Evolutionary conservation across 2,888 invertebrate species (phyloP), one percentile per base, ranked within the genome.

Genomic region (Cosmopolites sordidus): DNA sequence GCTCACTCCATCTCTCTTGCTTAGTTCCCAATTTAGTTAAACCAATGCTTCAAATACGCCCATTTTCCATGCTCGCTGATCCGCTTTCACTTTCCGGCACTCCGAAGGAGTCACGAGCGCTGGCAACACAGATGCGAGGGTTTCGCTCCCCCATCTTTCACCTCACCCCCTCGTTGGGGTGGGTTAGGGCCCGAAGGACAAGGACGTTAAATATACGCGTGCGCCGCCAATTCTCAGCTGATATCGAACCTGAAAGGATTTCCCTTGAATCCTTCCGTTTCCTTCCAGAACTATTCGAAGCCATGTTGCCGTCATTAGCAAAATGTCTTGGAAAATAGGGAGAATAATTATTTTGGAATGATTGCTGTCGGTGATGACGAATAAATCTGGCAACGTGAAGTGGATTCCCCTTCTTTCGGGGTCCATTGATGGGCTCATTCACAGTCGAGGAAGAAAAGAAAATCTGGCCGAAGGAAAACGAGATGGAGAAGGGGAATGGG

Each of bases 121-220:
- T 33, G 33, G 33, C 33, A 33, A 33, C 33, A 33, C 33, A 22
- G 22, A 22, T 5, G 22, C 22, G 54, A 40, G 48, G 38, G 52
- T 43, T 18, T 41, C 33, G 17, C 22, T 18, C 29, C 33, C 33
- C 33, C 33, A 4, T n/a, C 33, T 33, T 11, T n/a, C 11, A 11
- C 33, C 11, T 11, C 33, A 33, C 11, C 33, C 46, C 50, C 43
- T 30, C 48, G 33, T 49, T 57, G 44, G 57, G 57, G 53, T 57
- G 54, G 57, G 53, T 53, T 54, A 54, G 51, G 37, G 49, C 53
- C 37, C 47, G 57, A 57, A 57, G 57, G 57, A 57, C 57, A 57
- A 57, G 57, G 57, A 47, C 57, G 39, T 47, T n/a, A 8, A 27
- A 43, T 40, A 53, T 17, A 53, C 57, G 57, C 39, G 12, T 50